Evolutionary conservation across 2,797 vertebrate species (phyloP), one percentile per base, ranked within the genome.

Genomic region (Pelobates cultripes): DNA sequence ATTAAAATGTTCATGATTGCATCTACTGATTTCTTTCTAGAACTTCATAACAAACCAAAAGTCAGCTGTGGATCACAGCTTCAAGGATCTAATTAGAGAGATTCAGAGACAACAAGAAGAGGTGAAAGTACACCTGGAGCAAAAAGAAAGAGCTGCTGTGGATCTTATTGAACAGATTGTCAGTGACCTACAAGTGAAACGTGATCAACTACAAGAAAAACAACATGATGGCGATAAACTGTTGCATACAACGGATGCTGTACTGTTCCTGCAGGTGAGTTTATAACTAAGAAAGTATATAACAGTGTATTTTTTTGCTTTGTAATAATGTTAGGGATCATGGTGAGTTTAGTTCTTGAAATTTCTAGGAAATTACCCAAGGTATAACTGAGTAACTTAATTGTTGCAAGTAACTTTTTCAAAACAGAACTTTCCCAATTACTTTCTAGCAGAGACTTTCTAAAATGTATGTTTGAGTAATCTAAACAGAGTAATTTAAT

Each of bases 1-100:
- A 28, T 28, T 28, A 28, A 28, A 28, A 28, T 28, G 28, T 28
- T 28, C 28, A 28, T 45, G 60, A 60, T 60, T 17, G 42, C 42
- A 40, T 51, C 10, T 51, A 51, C 47, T 51, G 10, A 6, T 51
- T 51, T 81, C 14, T 0, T 0, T 73, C 13, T 79, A 94, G 94
- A 94, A 92, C 83, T 94, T 93, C 77, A 94, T 93, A 67, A 91
- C 92, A 86, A 94, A 91, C 0, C 93, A 94, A 88, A 94, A 94
- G 84, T 92, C 92, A 8, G 88, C 92, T 0, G 87, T 94, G 85
- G 94, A 94, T 40, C 94, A 94, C 88, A 92, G 90, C 86, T 94
- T 94, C 88, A 92, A 89, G 85, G 93, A 94, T 85, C 86, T 94
- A 80, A 90, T 94, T 73, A 87, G 89, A 13, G 94, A 94, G 79